A percentile compares a stretch with the other conserved stretches of the same genome.
Conservation (phyloP, 1,140 invertebrate genomes). For the Magallana angulata region DNA sequence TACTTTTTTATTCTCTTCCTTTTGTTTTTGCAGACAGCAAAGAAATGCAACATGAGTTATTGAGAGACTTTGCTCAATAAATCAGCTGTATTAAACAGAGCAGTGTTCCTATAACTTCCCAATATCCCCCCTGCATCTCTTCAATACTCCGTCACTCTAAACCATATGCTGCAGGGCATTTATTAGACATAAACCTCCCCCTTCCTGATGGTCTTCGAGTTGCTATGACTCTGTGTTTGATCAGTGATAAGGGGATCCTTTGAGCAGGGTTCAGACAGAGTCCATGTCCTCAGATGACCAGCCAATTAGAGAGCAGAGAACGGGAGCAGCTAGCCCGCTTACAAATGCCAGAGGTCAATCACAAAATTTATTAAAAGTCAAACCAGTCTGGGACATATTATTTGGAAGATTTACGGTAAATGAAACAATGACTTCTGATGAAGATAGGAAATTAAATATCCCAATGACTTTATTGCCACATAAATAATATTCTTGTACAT, state of each 20-base stretch:
- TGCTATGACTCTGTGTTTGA: slow-evolving; percentile 10
- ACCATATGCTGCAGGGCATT: neutral
- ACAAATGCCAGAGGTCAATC: neutral
- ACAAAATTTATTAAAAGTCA: neutral
- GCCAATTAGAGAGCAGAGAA: neutral
- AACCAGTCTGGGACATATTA: no score
- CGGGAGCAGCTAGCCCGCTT: neutral
- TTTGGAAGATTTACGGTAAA: no score
- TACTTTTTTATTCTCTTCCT: no score
- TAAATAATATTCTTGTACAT: no score
- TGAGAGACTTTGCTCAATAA: neutral
- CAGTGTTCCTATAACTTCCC: neutral
- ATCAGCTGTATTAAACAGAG: neutral
- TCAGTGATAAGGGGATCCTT: neutral
- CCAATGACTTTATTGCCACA: no score
- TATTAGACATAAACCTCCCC: neutral
- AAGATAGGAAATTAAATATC: no score
- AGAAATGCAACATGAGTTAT: neutral
- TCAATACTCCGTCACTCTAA: neutral
- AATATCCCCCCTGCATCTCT: neutral
- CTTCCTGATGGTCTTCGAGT: neutral
- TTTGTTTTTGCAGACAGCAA: no score
- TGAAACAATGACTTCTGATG: no score
- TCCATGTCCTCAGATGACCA: slow-evolving; percentile 50
- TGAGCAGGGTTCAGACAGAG: slow-evolving; percentile 36